These are phyloP conservation scores for Hypomesus transpacificus DNA, from an alignment of 2,113 vertebrate species.

Conservation along the genomic window DNA sequence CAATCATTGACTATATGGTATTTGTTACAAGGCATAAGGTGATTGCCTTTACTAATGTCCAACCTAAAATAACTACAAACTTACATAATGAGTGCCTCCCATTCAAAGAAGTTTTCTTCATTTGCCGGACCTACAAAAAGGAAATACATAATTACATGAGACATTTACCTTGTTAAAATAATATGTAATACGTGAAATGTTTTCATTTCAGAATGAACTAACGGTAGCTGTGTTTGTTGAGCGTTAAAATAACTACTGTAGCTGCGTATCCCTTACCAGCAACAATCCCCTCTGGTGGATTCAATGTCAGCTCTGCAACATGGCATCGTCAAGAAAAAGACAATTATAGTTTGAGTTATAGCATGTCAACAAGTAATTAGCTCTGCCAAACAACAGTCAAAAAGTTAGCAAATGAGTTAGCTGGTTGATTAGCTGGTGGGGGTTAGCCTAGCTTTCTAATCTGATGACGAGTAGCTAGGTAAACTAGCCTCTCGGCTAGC, in stretches of 20 bases:
- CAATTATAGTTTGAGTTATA: not conserved
- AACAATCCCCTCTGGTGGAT: slow-evolving; percentile 94
- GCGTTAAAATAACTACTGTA: not conserved
- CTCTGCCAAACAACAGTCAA: not conserved
- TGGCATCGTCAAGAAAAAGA: slow-evolving; percentile 18
- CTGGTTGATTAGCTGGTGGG: not conserved
- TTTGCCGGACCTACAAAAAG: slow-evolving; percentile 84
- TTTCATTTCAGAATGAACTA: too few relatives aligned
- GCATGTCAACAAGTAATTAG: not conserved
- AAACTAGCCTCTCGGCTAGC: too few relatives aligned
- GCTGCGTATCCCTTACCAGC: slow-evolving; percentile 78
- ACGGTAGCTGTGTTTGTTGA: too few relatives aligned
- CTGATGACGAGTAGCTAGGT: too few relatives aligned
- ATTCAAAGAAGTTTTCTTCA: slow-evolving; percentile 98
- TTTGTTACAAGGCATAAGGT: too few relatives aligned
- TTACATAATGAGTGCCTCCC: slow-evolving; percentile 99
- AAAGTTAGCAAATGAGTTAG: not conserved
- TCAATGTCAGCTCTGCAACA: slow-evolving; percentile 87
- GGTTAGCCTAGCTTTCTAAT: too few relatives aligned
- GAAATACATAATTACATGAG: not conserved
- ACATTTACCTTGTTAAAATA: not conserved
- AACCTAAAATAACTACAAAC: slow-evolving; percentile 45
- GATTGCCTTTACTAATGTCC: too few relatives aligned
- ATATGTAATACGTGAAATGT: not conserved
- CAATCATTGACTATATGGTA: too few relatives aligned